Conservation (phyloP, 2,797 vertebrate genomes). For the Mionectes olivaceus region DNA sequence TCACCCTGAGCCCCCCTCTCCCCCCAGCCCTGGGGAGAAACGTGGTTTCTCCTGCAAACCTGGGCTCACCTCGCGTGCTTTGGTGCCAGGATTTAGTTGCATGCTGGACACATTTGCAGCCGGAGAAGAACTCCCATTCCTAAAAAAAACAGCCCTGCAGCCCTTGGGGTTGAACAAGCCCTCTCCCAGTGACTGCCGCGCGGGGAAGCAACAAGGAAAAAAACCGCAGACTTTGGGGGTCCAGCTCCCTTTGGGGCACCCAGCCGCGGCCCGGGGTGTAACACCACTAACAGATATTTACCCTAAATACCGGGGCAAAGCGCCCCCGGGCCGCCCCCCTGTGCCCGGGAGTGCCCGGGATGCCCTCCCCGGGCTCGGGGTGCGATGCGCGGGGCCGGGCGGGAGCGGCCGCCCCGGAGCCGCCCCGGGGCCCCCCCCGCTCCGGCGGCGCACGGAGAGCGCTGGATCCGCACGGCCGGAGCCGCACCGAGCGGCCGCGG, state of each 20-base stretch:
- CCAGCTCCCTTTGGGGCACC: too few relatives aligned
- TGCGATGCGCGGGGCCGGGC: neutral
- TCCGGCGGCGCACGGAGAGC: neutral
- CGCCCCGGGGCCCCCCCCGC: neutral
- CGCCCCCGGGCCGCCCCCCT: neutral
- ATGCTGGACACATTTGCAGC: accelerated
- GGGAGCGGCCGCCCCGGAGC: neutral
- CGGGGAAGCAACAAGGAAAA: neutral
- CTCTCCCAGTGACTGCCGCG: accelerated
- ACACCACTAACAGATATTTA: too few relatives aligned
- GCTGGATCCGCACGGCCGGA: neutral
- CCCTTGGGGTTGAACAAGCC: neutral
- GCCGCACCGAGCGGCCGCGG: neutral
- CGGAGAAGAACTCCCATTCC: accelerated
- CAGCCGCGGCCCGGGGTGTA: too few relatives aligned
- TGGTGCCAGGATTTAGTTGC: neutral
- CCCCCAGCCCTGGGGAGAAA: neutral
- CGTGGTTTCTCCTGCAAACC: neutral
- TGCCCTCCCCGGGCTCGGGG: neutral
- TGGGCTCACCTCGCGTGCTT: neutral
- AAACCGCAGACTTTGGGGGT: neutral
- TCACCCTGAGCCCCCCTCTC: neutral
- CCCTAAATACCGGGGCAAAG: neutral
- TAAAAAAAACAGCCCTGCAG: neutral
- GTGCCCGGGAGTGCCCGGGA: neutral